phyloP scores from a whole-genome alignment of 2,888 invertebrate genomes.

The Antitype chi region DNA sequence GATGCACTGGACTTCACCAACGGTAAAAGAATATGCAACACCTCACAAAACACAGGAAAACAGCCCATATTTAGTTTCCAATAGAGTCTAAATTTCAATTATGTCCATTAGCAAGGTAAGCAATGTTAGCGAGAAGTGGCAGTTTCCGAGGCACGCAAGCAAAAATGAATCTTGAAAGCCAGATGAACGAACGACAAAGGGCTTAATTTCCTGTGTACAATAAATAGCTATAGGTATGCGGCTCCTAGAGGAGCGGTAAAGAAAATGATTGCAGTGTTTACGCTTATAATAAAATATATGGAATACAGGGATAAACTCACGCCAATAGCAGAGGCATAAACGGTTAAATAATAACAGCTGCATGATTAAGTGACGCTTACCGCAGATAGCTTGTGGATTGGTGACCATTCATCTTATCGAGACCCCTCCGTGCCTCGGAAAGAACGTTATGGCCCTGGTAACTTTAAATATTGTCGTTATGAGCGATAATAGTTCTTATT shows the following conservation, averaged over 20 bases:
- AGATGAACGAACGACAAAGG: conserved; percentile 72
- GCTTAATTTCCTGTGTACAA: conserved; percentile 81
- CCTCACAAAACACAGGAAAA: conserved; percentile 64
- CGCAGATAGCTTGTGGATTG: background rate
- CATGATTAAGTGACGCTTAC: background rate
- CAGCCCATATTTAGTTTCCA: conserved; percentile 59
- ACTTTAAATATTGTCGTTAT: too few relatives aligned
- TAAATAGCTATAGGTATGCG: conserved; percentile 65
- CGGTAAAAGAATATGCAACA: conserved; percentile 72
- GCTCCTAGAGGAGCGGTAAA: conserved; percentile 49
- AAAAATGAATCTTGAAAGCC: conserved; percentile 75
- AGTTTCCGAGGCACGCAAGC: conserved; percentile 68
- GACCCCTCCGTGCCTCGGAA: too few relatives aligned
- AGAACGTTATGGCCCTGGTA: too few relatives aligned
- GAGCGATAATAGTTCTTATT: too few relatives aligned
- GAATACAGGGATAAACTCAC: background rate
- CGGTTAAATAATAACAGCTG: background rate
- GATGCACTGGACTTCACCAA: conserved; percentile 77
- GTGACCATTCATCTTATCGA: background rate
- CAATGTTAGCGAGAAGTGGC: conserved; percentile 64
- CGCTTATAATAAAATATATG: conserved; percentile 1
- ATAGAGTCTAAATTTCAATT: conserved; percentile 73
- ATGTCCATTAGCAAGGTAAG: conserved; percentile 65
- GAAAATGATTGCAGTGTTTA: conserved; percentile 11
- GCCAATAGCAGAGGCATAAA: background rate